Conservation (phyloP, 2,888 invertebrate species). For the Oxycera nigricornis region DNA sequence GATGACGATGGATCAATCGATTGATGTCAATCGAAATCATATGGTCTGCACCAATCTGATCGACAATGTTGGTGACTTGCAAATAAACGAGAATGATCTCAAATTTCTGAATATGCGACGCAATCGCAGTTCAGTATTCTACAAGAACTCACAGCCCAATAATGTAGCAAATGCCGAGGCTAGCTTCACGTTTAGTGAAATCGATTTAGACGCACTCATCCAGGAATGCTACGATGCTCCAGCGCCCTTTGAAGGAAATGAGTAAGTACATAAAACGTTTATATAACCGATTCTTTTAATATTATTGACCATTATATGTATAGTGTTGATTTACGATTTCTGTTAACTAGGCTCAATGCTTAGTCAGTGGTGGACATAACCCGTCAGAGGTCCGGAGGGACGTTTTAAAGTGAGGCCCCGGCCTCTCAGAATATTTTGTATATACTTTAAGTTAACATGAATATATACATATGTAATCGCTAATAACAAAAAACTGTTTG, state of each 20-base stretch:
- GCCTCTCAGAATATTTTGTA: too few relatives aligned
- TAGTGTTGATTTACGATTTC: too few relatives aligned
- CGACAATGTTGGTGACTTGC: slow-evolving; percentile 49
- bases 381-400: too few relatives aligned
- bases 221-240: slow-evolving; percentile 39
- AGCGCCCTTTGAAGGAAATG: slow-evolving; percentile 20
- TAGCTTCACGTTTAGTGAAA: slow-evolving; percentile 61
- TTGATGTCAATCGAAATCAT: neutral
- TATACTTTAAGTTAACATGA: too few relatives aligned
- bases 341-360: too few relatives aligned
- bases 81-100: slow-evolving; percentile 59
- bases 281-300: too few relatives aligned
- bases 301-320: too few relatives aligned
- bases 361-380: too few relatives aligned
- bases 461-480: too few relatives aligned
- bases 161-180: slow-evolving; percentile 50
- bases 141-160: neutral
- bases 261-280: slow-evolving; percentile 26
- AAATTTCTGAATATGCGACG: slow-evolving; percentile 58
- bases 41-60: neutral
- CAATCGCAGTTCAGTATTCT: slow-evolving; percentile 45
- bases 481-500: too few relatives aligned
- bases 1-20: neutral
- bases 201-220: slow-evolving; percentile 48
- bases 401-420: too few relatives aligned